Conservation (phyloP, 2,113 vertebrate genomes). For the Megaceryle torquata region DNA sequence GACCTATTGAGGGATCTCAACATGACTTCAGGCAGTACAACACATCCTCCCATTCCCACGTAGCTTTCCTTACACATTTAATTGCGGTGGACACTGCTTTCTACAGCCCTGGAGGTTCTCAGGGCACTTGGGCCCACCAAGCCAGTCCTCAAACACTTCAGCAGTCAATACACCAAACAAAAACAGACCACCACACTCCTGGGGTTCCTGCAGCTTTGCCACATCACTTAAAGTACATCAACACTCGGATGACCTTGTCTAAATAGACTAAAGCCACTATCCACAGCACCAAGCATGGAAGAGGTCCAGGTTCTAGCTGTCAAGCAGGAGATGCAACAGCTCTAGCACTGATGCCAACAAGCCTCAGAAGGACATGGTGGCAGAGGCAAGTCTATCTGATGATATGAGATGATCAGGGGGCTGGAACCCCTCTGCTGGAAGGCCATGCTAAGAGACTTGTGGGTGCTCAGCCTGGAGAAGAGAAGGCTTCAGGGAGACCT, state of each 20-base stretch:
- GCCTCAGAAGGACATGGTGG: neutral
- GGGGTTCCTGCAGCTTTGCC: neutral
- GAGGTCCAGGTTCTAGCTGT: neutral
- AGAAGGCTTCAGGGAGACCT: neutral
- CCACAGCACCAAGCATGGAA: neutral
- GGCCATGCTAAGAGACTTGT: neutral
- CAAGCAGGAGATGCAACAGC: neutral
- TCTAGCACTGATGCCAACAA: neutral
- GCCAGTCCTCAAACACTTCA: neutral
- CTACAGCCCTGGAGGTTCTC: neutral
- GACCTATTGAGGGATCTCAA: neutral
- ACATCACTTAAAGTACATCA: neutral
- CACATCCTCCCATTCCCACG: neutral
- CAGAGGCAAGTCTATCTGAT: neutral
- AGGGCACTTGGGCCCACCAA: neutral
- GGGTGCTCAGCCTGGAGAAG: neutral
- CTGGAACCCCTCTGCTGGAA: neutral
- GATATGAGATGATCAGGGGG: neutral
- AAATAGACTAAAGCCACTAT: neutral
- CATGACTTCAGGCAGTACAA: neutral
- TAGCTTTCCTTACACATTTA: neutral
- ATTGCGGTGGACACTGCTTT: rapidly evolving
- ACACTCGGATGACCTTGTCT: neutral
- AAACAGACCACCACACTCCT: neutral
- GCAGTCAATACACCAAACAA: neutral